Evolutionary conservation across 2,888 invertebrate genomes (phyloP).

Genomic region (Acrobasis repandana): DNA sequence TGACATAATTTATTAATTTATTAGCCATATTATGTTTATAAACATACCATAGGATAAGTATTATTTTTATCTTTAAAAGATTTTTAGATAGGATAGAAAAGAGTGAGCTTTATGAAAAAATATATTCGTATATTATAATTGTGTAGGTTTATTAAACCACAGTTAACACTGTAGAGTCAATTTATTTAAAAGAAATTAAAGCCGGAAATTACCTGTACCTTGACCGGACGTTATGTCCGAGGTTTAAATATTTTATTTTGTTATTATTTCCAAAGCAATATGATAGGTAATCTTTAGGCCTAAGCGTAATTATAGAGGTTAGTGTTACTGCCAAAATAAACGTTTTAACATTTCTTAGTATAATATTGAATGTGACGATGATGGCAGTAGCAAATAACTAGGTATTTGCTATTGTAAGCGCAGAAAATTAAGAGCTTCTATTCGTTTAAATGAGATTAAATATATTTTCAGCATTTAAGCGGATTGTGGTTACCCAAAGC

Average conservation of each 20-base stretch:
- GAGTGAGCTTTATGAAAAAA: slow-evolving; percentile 78
- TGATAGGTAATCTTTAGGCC: slow-evolving; percentile 66
- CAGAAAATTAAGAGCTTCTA: slow-evolving; percentile 45
- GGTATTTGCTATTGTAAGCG: slow-evolving; percentile 48
- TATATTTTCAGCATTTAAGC: slow-evolving; percentile 72
- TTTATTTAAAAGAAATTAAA: slow-evolving; percentile 63
- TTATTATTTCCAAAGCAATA: slow-evolving; percentile 79
- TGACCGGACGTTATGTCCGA: slow-evolving; percentile 49
- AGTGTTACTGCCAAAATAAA: slow-evolving; percentile 66
- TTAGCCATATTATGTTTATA: slow-evolving; percentile 81
- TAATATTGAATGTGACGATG: slow-evolving; percentile 50
- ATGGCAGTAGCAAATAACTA: slow-evolving; percentile 61
- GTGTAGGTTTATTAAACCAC: slow-evolving; percentile 58
- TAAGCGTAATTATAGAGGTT: slow-evolving; percentile 70
- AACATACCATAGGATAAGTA: slow-evolving; percentile 82
- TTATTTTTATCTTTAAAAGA: slow-evolving; percentile 79
- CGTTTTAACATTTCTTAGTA: slow-evolving; percentile 49
- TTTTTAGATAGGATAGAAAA: slow-evolving; percentile 76
- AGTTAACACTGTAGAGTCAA: slow-evolving; percentile 61
- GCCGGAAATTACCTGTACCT: slow-evolving; percentile 76
- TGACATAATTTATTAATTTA: slow-evolving; percentile 74
- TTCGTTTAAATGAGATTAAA: slow-evolving; percentile 60
- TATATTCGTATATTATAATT: slow-evolving; percentile 67
- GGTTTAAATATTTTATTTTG: slow-evolving; percentile 64
- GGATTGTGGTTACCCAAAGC: slow-evolving; percentile 32